A percentile compares a stretch with the other conserved stretches of the same genome.
Conservation (phyloP, 2,797 vertebrate species). For the Sarcophilus harrisii region DNA sequence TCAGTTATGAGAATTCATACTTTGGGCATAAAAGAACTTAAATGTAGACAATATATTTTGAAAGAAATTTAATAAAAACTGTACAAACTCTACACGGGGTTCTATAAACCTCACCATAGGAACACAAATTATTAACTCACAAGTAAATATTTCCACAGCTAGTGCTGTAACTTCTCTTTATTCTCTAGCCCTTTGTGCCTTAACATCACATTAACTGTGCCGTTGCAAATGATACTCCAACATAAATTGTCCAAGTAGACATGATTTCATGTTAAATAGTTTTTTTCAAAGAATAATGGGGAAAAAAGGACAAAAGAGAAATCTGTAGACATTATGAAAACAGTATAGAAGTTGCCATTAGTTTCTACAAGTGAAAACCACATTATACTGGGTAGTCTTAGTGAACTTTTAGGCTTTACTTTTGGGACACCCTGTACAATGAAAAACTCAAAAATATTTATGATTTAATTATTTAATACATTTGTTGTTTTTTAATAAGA, state of each 20-base stretch:
- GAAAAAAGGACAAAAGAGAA: not conserved
- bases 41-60: not conserved
- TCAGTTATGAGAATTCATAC: not conserved
- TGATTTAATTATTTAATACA: not conserved
- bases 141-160: slow-evolving; percentile 24
- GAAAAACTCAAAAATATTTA: not conserved
- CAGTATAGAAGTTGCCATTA: slow-evolving; percentile 49
- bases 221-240: slow-evolving; percentile 62
- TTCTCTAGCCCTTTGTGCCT: slow-evolving; percentile 13
- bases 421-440: not conserved
- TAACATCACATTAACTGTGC: slow-evolving; percentile 53
- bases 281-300: slow-evolving; percentile 59
- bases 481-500: not conserved
- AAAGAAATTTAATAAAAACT: slow-evolving; percentile 50
- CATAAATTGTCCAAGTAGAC: slow-evolving; percentile 52
- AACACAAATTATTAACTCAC: not conserved
- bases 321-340: slow-evolving; percentile 56
- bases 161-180: slow-evolving; percentile 50
- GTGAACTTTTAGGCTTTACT: not conserved
- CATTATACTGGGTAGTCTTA: not conserved
- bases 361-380: slow-evolving; percentile 39
- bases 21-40: not conserved
- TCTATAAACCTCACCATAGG: slow-evolving; percentile 18
- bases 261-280: slow-evolving; percentile 65
- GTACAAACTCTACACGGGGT: not conserved